Conservation (phyloP, 1,140 invertebrate species). For the Pseudomyrmex gracilis region DNA sequence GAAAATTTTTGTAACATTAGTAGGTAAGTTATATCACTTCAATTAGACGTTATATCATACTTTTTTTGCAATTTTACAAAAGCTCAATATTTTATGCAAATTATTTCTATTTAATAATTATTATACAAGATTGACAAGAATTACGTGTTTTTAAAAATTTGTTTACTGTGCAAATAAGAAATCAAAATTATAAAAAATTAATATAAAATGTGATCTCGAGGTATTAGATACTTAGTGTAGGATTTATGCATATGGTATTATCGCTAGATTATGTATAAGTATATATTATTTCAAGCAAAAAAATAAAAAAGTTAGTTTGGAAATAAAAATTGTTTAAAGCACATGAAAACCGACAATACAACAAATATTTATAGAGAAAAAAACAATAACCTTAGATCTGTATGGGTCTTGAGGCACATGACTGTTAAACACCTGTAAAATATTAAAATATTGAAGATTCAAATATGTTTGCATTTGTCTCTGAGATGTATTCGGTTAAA, state of each 20-base stretch:
- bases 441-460: conserved; percentile 77
- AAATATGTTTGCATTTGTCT: conserved; percentile 13
- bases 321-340: conserved; percentile 62
- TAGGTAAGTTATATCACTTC: conserved; percentile 1
- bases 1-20: neutral
- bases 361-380: conserved; percentile 72
- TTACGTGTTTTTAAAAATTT: too few species aligned
- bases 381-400: conserved; percentile 91
- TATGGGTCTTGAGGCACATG: conserved; percentile 95
- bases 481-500: conserved; percentile 6
- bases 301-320: conserved; percentile 14
- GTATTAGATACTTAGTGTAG: conserved; percentile 5
- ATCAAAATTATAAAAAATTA: neutral
- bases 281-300: conserved; percentile 45
- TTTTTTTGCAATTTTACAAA: conserved; percentile 15
- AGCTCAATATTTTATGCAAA: neutral
- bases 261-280: conserved; percentile 20
- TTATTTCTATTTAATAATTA: too few species aligned
- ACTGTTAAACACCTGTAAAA: conserved; percentile 95
- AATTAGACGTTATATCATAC: neutral
- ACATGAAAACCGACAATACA: conserved; percentile 54
- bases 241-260: conserved; percentile 9
- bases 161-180: conserved; percentile 2
- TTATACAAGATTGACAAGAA: too few species aligned
- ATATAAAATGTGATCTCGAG: neutral